Evolutionary conservation across 2,888 invertebrate species (phyloP).

Genomic region (Eumacrocentrus americanus): DNA sequence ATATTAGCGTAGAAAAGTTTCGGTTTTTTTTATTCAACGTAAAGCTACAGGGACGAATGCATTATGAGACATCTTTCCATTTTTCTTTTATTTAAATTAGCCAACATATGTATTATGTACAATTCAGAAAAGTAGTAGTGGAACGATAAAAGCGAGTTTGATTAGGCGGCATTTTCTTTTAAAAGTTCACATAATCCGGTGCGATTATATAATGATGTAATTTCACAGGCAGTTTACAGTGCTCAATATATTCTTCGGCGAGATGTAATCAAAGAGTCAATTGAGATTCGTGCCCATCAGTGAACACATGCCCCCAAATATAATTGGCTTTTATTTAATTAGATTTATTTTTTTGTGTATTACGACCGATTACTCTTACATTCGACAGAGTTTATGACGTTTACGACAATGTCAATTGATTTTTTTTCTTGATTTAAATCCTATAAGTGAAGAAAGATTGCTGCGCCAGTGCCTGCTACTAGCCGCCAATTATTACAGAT

Average conservation of each 20-base stretch:
- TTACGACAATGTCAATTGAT: constrained; percentile 35
- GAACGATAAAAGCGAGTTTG: constrained; percentile 27
- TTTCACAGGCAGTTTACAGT: constrained; percentile 36
- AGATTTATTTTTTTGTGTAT: constrained; percentile 20
- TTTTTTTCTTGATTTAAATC: constrained; percentile 30
- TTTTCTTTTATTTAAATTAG: constrained; percentile 8
- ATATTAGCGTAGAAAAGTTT: constrained; percentile 10
- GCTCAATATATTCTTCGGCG: constrained; percentile 19
- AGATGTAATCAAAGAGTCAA: constrained; percentile 9
- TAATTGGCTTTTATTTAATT: constrained; percentile 8
- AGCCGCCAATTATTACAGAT: constrained; percentile 49
- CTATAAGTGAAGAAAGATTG: constrained; percentile 46
- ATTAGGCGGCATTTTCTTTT: constrained; percentile 23
- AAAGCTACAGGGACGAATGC: constrained; percentile 5
- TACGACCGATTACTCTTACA: constrained; percentile 9
- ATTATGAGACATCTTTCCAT: background rate
- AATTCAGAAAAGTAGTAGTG: constrained; percentile 15
- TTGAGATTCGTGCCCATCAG: too few species aligned
- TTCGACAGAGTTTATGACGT: constrained; percentile 12
- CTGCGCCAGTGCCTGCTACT: constrained; percentile 57
- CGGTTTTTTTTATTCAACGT: background rate
- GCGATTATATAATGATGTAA: constrained; percentile 34
- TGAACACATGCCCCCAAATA: constrained; percentile 3
- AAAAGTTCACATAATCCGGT: constrained; percentile 23
- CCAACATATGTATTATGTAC: constrained; percentile 27